Evolutionary conservation across 1,140 invertebrate species (phyloP).

Genomic region (Lepidurus apus): DNA sequence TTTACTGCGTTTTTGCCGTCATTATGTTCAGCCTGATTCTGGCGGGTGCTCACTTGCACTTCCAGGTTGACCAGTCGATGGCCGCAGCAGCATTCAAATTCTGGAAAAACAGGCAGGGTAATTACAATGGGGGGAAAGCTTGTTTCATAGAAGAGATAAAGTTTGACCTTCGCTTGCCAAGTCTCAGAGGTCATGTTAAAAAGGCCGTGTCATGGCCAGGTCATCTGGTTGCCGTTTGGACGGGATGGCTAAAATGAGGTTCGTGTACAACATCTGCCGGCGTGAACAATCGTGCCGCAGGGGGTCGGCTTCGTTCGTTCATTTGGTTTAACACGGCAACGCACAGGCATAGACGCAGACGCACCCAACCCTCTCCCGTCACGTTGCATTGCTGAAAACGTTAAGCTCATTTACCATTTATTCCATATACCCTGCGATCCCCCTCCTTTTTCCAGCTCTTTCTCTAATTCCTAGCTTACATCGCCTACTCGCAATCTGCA

Average conservation of each 20-base stretch:
- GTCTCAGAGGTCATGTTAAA: not conserved
- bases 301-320: not conserved
- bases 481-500: too few relatives aligned
- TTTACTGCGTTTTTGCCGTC: not conserved
- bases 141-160: constrained; percentile 19
- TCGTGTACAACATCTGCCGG: constrained; percentile 2
- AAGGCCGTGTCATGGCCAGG: not conserved
- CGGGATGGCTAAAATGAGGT: not conserved
- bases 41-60: too few relatives aligned
- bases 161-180: not conserved
- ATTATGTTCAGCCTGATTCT: not conserved
- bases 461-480: too few relatives aligned
- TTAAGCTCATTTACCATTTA: too few relatives aligned
- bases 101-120: not conserved
- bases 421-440: too few relatives aligned
- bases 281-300: not conserved
- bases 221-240: not conserved
- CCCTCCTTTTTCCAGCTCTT: too few relatives aligned
- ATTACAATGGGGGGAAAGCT: not conserved
- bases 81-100: too few relatives aligned
- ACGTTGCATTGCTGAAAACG: too few relatives aligned
- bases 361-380: too few relatives aligned
- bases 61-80: too few relatives aligned
- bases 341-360: too few relatives aligned
- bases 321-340: too few relatives aligned